phyloP scores from a whole-genome alignment of 2,797 vertebrate genomes.

The Vespertilio murinus region DNA sequence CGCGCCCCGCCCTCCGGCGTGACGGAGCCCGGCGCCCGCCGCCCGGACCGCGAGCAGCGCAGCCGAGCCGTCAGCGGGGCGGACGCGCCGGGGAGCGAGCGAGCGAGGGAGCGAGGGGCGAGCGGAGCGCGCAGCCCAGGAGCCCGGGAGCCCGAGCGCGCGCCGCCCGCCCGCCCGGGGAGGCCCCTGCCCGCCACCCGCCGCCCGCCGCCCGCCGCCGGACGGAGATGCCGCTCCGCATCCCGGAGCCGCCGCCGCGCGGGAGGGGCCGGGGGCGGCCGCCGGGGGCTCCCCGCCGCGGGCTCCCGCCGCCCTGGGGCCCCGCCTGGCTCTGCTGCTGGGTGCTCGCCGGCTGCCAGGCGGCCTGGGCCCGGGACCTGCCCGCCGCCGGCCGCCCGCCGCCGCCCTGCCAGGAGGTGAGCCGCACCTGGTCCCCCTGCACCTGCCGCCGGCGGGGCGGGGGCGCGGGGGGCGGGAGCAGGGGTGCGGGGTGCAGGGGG shows the following conservation, averaged over 20 bases:
- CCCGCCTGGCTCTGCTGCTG: conserved; percentile 77
- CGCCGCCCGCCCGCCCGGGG: not conserved
- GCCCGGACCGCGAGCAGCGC: not conserved
- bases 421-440: conserved; percentile 54
- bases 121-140: not conserved
- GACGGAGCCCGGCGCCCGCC: conserved; percentile 47
- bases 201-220: not conserved
- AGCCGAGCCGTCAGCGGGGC: conserved; percentile 2
- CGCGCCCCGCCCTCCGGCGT: conserved; percentile 69
- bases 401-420: conserved; percentile 80
- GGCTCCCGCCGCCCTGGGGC: conserved; percentile 56
- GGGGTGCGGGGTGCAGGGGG: not conserved
- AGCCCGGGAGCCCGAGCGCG: not conserved
- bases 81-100: not conserved
- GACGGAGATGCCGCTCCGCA: conserved; percentile 49
- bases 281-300: not conserved
- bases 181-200: not conserved
- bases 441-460: conserved; percentile 43
- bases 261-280: conserved; percentile 16
- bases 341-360: conserved; percentile 70
- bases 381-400: conserved; percentile 54
- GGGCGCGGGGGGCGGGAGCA: not conserved
- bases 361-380: conserved; percentile 68
- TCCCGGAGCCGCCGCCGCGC: not conserved
- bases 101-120: too few species aligned